Conservation (phyloP, 2,888 invertebrate species). For the Epirrita christyi region DNA sequence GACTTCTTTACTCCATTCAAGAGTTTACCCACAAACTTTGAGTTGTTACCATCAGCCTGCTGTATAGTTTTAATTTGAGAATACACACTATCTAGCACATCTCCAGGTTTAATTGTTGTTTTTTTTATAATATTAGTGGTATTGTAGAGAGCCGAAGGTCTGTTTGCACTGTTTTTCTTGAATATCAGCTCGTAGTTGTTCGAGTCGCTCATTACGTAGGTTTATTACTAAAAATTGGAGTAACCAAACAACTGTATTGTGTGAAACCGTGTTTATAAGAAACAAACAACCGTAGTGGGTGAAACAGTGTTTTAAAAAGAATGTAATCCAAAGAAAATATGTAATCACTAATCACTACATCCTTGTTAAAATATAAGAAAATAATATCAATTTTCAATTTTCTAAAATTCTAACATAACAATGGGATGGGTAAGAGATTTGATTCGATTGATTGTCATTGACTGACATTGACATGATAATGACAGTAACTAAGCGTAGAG, state of each 20-base stretch:
- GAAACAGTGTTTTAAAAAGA: too few species aligned
- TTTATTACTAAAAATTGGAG: background rate
- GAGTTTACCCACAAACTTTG: constrained; percentile 30
- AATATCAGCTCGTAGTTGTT: constrained; percentile 53
- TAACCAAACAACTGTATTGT: background rate
- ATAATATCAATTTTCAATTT: too few species aligned
- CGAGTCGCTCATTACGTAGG: background rate
- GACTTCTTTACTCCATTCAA: constrained; percentile 43
- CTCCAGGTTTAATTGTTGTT: constrained; percentile 44
- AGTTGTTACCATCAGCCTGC: constrained; percentile 52
- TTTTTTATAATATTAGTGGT: constrained; percentile 30
- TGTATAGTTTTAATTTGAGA: constrained; percentile 65
- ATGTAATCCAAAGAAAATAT: too few species aligned
- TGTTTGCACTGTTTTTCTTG: constrained; percentile 42
- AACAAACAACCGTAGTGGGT: too few species aligned
- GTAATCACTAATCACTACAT: too few species aligned
- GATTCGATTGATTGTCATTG: too few species aligned
- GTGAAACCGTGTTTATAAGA: too few species aligned
- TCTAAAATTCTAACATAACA: too few species aligned
- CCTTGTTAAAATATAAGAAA: too few species aligned
- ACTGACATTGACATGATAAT: too few species aligned
- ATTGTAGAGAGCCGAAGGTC: constrained; percentile 47
- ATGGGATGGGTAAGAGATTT: too few species aligned
- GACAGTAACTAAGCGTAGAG: too few species aligned
- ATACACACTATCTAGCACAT: constrained; percentile 59